Evolutionary conservation across 2,888 invertebrate genomes (phyloP).

Genomic region (Mayetiola destructor): DNA sequence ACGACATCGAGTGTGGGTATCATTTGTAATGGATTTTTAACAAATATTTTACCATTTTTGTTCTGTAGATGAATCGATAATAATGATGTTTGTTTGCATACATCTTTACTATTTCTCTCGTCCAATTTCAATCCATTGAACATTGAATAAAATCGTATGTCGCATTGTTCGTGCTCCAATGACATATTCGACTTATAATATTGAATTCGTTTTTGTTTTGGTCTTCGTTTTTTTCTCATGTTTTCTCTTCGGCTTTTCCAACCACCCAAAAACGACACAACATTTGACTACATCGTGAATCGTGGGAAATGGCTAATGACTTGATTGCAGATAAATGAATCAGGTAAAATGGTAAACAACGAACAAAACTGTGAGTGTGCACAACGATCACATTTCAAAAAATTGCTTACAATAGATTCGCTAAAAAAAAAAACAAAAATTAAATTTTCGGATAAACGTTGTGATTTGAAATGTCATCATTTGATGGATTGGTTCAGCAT

Average conservation of each 20-base stretch:
- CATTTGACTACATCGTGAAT: neutral
- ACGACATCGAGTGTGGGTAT: neutral
- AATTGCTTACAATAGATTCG: neutral
- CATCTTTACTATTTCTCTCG: too few relatives aligned
- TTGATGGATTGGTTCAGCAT: constrained; percentile 7
- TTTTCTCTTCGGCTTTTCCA: neutral
- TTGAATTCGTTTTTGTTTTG: neutral
- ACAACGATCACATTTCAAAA: neutral
- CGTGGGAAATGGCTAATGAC: constrained; percentile 3
- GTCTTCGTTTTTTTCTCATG: neutral
- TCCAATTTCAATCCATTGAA: neutral
- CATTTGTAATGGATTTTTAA: neutral
- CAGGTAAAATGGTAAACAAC: neutral
- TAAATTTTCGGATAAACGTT: too few relatives aligned
- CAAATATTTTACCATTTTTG: neutral
- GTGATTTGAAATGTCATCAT: neutral
- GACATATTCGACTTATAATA: neutral
- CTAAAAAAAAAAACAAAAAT: too few relatives aligned
- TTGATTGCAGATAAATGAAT: neutral
- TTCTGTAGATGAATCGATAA: neutral
- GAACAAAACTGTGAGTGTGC: neutral
- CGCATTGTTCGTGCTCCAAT: neutral
- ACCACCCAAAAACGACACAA: neutral
- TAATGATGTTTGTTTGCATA: constrained; percentile 6
- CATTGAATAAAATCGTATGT: neutral